Conservation (phyloP, 2,888 invertebrate genomes). For the Notodonta ziczac region DNA sequence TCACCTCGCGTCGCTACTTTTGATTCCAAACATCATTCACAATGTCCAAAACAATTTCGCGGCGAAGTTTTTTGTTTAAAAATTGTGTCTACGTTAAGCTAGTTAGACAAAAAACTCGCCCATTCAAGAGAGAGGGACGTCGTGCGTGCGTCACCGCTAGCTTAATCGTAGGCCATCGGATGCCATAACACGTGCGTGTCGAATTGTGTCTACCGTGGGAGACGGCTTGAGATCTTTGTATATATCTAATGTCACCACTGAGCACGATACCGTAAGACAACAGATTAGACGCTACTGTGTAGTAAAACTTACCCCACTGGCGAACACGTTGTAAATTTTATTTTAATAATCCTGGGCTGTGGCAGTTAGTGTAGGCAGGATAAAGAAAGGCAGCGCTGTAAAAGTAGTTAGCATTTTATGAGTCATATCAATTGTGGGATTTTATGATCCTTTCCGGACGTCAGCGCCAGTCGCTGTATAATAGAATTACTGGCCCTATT, state of each 20-base stretch:
- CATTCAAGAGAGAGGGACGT: constrained; percentile 58
- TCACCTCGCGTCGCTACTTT: no score
- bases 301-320: no score
- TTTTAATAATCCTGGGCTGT: neutral
- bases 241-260: constrained; percentile 35
- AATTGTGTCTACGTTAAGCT: constrained; percentile 41
- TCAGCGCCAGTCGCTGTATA: neutral
- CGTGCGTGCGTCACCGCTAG: constrained; percentile 66
- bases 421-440: constrained; percentile 24
- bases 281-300: neutral
- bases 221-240: constrained; percentile 53
- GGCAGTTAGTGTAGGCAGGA: neutral
- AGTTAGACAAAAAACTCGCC: constrained; percentile 79
- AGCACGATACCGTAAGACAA: constrained; percentile 4
- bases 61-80: constrained; percentile 6
- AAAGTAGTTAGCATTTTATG: constrained; percentile 23
- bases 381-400: neutral
- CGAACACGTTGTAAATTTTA: neutral
- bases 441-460: constrained; percentile 32
- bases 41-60: neutral
- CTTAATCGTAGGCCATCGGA: constrained; percentile 75
- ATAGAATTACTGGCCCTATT: neutral
- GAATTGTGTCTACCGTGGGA: constrained; percentile 81
- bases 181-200: constrained; percentile 81
- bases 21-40: no score